Evolutionary conservation across 2,797 vertebrate genomes (phyloP), one percentile per base, ranked within the genome.

Genomic region (Hippoglossus hippoglossus): DNA sequence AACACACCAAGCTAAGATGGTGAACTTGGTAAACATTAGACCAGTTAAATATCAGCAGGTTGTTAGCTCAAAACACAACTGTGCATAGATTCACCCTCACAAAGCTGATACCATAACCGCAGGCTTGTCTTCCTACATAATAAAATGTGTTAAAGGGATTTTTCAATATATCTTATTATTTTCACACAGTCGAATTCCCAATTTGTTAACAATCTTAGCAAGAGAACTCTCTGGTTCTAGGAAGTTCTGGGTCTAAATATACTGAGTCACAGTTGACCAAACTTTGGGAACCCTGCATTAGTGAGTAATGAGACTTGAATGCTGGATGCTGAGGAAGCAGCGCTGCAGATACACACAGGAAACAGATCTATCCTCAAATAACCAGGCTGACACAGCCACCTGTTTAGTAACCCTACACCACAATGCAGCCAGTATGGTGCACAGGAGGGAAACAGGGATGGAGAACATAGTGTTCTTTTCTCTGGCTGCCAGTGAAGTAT

Each of bases 321-420:
- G 46, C 22, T 63, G 24, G 18, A 67, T 51, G 15, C 57, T 62
- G 12, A 59, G 2, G 12, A 50, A 54, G 61, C 36, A 71, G 39
- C 49, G 49, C 34, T 61, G 19, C 41, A 72, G 26, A 74, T n/a
- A 65, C 22, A 67, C 13, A 61, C 39, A 65, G n/a, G 62, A 59
- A 34, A 64, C 6, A 49, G 25, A 59, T 46, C 25, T 11, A 58
- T 34, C 41, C 51, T 44, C 9, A 57, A 22, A 64, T 57, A 55
- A 34, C 70, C 66, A 73, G 46, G 21, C 15, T 0, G 2, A 55
- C 34, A 50, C 24, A 51, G 21, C 24, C 50, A 47, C 25, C 10
- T 58, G 24, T 73, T 63, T 24, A 39, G 44, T 50, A 60, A 68
- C 74, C 67, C 68, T 72, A 53, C 60, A 71, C 63, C 62, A 56